Conservation (phyloP, 2,113 vertebrate genomes). For the Hyaena hyaena region DNA sequence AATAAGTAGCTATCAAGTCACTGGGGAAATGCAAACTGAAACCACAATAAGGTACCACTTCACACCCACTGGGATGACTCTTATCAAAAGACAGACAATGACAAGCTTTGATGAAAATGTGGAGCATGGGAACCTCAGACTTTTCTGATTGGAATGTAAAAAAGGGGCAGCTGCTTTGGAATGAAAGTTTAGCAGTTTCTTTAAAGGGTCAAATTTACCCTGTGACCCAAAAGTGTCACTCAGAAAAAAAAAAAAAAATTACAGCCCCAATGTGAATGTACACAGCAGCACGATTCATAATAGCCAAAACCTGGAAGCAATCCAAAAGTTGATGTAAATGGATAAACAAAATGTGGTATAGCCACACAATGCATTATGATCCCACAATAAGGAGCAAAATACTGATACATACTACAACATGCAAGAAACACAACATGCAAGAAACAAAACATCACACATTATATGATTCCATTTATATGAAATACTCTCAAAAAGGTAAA, state of each 20-base stretch:
- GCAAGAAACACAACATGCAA: neutral
- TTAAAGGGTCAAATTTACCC: neutral
- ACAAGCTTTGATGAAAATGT: neutral
- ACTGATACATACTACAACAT: too few relatives aligned
- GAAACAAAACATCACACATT: neutral
- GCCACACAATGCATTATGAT: neutral
- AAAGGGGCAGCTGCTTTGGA: neutral
- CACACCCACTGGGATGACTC: neutral
- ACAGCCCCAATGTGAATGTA: neutral
- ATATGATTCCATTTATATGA: neutral
- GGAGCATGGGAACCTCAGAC: rapidly evolving
- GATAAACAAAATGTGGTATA: neutral
- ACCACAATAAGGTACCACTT: neutral
- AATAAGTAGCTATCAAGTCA: neutral
- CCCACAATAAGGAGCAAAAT: neutral
- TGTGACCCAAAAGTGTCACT: neutral
- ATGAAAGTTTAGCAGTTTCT: neutral
- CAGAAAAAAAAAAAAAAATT: neutral
- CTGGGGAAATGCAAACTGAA: neutral
- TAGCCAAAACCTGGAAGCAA: neutral
- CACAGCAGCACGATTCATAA: neutral
- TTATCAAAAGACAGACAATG: neutral
- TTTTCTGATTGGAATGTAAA: neutral
- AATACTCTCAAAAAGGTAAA: neutral
- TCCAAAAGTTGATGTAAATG: neutral